phyloP scores from a whole-genome alignment of 2,888 invertebrate species.

The Pseudoips prasinana region DNA sequence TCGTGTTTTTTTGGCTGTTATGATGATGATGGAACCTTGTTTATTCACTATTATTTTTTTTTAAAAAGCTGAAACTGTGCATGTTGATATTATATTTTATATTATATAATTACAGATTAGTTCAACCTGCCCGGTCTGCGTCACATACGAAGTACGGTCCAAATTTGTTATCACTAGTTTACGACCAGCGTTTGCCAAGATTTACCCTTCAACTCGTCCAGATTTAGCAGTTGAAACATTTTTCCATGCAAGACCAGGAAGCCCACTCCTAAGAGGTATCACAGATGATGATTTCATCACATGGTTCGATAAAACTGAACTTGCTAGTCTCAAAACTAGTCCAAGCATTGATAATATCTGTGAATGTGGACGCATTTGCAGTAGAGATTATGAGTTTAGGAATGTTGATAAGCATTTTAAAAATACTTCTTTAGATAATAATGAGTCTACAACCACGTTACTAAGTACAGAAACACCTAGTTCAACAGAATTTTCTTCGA shows the following conservation, averaged over 20 bases:
- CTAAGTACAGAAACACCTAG: constrained; percentile 3
- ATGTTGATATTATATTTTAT: no score
- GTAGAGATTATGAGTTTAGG: constrained; percentile 67
- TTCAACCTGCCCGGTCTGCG: constrained; percentile 83
- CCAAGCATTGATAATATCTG: constrained; percentile 77
- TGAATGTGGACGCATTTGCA: constrained; percentile 78
- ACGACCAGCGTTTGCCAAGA: constrained; percentile 83
- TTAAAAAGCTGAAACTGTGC: no score
- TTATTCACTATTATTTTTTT: no score
- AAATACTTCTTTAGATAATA: constrained; percentile 16
- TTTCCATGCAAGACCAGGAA: constrained; percentile 83
- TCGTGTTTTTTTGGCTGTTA: no score
- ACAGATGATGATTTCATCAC: constrained; percentile 85
- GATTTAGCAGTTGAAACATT: constrained; percentile 84
- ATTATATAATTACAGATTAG: constrained; percentile 74
- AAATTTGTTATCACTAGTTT: constrained; percentile 83
- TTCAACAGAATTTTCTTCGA: constrained; percentile 9
- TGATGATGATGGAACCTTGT: not conserved
- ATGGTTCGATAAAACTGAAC: constrained; percentile 84
- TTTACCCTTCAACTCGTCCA: constrained; percentile 83
- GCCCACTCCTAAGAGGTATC: constrained; percentile 82
- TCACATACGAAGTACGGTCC: constrained; percentile 82
- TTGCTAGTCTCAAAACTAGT: constrained; percentile 67
- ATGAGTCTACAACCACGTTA: constrained; percentile 16
- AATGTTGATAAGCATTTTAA: constrained; percentile 36